A percentile compares a stretch with the other conserved stretches of the same genome.
Evolutionary conservation across 2,888 invertebrate species (phyloP).

Genomic region (Acanthococcus lagerstroemiae): DNA sequence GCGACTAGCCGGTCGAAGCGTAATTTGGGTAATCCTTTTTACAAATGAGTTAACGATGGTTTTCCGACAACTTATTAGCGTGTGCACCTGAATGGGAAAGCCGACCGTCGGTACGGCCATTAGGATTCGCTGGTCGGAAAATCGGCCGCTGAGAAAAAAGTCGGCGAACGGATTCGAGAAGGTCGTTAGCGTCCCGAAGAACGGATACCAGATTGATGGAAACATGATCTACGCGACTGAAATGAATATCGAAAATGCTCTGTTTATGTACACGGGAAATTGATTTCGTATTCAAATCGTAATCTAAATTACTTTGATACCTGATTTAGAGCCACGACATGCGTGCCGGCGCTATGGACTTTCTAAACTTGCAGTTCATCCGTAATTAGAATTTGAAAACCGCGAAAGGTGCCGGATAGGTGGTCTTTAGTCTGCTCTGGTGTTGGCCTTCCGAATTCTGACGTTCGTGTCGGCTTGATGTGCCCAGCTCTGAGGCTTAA

Average conservation of each 20-base stretch:
- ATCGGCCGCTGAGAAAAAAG: not conserved
- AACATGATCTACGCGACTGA: not conserved
- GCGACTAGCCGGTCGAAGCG: not conserved
- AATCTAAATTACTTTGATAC: not conserved
- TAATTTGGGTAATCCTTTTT: slow-evolving; percentile 28
- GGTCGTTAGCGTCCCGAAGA: slow-evolving; percentile 15
- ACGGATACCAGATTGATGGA: slow-evolving; percentile 12
- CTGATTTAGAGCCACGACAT: not conserved
- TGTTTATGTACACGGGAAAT: not conserved
- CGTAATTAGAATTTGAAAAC: not conserved
- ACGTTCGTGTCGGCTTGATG: no score
- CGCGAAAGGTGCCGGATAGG: not conserved
- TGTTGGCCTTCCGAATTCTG: no score
- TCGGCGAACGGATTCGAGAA: not conserved
- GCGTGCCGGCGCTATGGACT: not conserved
- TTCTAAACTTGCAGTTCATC: not conserved
- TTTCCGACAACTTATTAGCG: slow-evolving; percentile 27
- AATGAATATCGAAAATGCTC: slow-evolving; percentile 12
- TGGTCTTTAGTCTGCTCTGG: no score
- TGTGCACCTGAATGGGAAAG: not conserved
- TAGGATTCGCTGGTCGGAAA: slow-evolving; percentile 5
- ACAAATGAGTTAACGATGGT: slow-evolving; percentile 28
- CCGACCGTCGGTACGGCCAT: slow-evolving; percentile 7
- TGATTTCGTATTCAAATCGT: slow-evolving; percentile 12
- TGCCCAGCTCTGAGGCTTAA: no score